Percentiles rank a stretch among this genome's conserved stretches.
Evolutionary conservation across 2,113 vertebrate species (phyloP).

Genomic region (Cheirogaleus medius): DNA sequence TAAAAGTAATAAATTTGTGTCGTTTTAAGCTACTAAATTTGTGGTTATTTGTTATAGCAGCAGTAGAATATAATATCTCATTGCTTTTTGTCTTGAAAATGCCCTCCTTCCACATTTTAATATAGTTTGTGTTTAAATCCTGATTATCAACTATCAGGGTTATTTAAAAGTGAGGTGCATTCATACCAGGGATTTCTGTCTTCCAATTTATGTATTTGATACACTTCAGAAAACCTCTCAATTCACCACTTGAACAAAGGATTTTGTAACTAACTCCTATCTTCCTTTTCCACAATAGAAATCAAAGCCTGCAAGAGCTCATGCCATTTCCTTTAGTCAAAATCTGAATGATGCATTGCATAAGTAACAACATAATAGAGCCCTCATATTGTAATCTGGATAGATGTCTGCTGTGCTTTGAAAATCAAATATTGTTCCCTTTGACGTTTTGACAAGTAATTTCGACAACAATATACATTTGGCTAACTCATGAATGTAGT

Average conservation of each 20-base stretch:
- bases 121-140: neutral
- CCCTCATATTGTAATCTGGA: conserved; percentile 73
- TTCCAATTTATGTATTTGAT: conserved; percentile 16
- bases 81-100: neutral
- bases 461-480: conserved; percentile 82
- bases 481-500: conserved; percentile 78
- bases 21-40: neutral
- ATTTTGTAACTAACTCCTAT: conserved; percentile 66
- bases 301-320: conserved; percentile 38
- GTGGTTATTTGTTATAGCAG: neutral
- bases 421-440: conserved; percentile 84
- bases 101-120: neutral
- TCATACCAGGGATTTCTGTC: neutral
- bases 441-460: conserved; percentile 84
- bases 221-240: conserved; percentile 46
- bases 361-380: conserved; percentile 72
- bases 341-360: conserved; percentile 33
- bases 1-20: neutral
- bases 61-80: neutral
- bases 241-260: conserved; percentile 46
- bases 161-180: neutral
- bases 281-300: conserved; percentile 68
- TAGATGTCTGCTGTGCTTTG: conserved; percentile 72
- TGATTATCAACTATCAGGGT: neutral
- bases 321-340: conserved; percentile 63